These are phyloP conservation scores for Neodiprion pinetum DNA, from an alignment of 1,140 invertebrate species.

Conservation along the genomic window DNA sequence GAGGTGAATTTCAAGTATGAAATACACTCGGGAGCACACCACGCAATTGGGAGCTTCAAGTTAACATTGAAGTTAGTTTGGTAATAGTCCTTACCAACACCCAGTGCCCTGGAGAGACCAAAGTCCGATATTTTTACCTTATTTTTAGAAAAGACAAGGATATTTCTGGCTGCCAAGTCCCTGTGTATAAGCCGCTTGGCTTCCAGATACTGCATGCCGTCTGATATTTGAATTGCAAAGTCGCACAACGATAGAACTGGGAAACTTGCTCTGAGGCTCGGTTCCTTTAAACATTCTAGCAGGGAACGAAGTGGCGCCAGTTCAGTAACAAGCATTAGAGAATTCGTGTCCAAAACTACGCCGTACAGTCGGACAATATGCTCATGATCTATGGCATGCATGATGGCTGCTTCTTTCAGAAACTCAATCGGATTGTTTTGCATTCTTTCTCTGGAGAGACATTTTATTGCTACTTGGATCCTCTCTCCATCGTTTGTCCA, in stretches of 20 bases:
- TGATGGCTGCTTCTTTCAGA: constrained; percentile 96
- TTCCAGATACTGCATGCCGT: constrained; percentile 96
- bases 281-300: constrained; percentile 94
- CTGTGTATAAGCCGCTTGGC: constrained; percentile 92
- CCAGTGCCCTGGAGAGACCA: constrained; percentile 92
- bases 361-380: constrained; percentile 97
- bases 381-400: constrained; percentile 97
- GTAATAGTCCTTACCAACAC: constrained; percentile 98
- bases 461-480: constrained; percentile 97
- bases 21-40: constrained; percentile 99
- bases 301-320: constrained; percentile 93
- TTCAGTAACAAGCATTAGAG: constrained; percentile 96
- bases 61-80: constrained; percentile 99
- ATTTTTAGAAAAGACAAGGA: constrained; percentile 94
- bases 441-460: constrained; percentile 91
- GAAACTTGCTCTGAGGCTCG: constrained; percentile 85
- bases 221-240: constrained; percentile 93
- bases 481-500: constrained; percentile 96
- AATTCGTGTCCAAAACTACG: constrained; percentile 93
- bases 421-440: constrained; percentile 96
- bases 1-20: constrained; percentile 96
- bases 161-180: constrained; percentile 94
- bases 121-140: constrained; percentile 99
- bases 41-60: constrained; percentile 96
- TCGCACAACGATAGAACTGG: constrained; percentile 88